phyloP scores from a whole-genome alignment of 2,888 invertebrate species.

The Reticulitermes lucifugus region DNA sequence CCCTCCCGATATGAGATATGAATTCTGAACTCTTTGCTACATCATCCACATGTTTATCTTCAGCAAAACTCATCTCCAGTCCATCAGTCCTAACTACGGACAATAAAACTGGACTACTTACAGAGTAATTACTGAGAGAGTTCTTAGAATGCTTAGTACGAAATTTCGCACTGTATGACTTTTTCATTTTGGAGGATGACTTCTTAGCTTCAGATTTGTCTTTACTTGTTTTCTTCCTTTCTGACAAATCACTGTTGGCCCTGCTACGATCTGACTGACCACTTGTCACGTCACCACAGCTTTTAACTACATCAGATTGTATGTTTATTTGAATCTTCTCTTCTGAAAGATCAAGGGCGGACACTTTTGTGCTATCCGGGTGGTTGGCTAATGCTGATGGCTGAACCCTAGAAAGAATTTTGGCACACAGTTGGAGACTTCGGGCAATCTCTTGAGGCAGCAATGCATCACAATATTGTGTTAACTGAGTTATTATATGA shows the following conservation, averaged over 20 bases:
- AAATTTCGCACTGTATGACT: slow-evolving; percentile 43
- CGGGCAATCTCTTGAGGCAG: slow-evolving; percentile 73
- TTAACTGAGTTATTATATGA: slow-evolving; percentile 73
- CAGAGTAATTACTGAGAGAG: slow-evolving; percentile 38
- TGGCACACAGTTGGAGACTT: slow-evolving; percentile 76
- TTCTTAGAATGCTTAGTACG: slow-evolving; percentile 34
- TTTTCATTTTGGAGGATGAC: slow-evolving; percentile 36
- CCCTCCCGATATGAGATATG: slow-evolving; percentile 14
- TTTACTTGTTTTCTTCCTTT: slow-evolving; percentile 36
- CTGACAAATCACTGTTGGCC: slow-evolving; percentile 48
- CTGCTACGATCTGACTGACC: slow-evolving; percentile 31
- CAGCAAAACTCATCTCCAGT: not conserved
- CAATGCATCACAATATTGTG: slow-evolving; percentile 68
- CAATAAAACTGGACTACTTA: slow-evolving; percentile 48
- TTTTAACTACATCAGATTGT: slow-evolving; percentile 34
- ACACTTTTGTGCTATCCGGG: slow-evolving; percentile 30
- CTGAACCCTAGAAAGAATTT: slow-evolving; percentile 80
- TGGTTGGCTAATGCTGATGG: slow-evolving; percentile 61
- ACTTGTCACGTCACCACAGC: slow-evolving; percentile 16
- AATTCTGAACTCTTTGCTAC: slow-evolving; percentile 3
- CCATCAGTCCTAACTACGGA: slow-evolving; percentile 42
- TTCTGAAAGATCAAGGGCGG: slow-evolving; percentile 26
- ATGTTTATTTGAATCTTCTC: slow-evolving; percentile 28
- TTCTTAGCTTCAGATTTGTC: slow-evolving; percentile 41
- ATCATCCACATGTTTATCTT: not conserved